Percentiles rank a stretch among this genome's conserved stretches.
phyloP scores from a whole-genome alignment of 2,888 invertebrate genomes.

The Eulithis testata region DNA sequence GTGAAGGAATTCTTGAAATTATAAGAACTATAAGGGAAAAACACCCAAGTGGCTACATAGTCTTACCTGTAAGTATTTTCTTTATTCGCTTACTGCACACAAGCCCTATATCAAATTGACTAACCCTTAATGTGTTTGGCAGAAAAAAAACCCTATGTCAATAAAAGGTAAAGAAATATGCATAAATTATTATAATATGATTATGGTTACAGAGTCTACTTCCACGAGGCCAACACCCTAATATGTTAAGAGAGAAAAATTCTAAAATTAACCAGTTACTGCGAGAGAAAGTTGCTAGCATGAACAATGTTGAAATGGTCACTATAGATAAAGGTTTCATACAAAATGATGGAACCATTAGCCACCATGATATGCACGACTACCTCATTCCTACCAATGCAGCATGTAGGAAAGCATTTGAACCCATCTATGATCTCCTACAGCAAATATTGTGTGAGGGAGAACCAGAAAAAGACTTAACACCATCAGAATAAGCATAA shows the following conservation, averaged over 20 bases:
- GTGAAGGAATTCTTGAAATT: conserved; percentile 92
- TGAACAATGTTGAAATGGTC: conserved; percentile 91
- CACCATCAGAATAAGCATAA: conserved; percentile 86
- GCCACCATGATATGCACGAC: conserved; percentile 96
- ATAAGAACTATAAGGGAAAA: conserved; percentile 89
- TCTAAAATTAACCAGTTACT: conserved; percentile 89
- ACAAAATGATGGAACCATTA: conserved; percentile 91
- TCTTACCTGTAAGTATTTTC: conserved; percentile 88
- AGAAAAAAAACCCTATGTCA: too few species aligned
- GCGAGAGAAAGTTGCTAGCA: conserved; percentile 85
- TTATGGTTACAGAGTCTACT: conserved; percentile 89
- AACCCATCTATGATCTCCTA: conserved; percentile 92
- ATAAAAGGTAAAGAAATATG: too few species aligned
- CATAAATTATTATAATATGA: too few species aligned
- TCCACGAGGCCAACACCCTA: conserved; percentile 94
- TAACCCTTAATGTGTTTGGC: too few species aligned
- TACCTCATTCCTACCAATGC: conserved; percentile 94
- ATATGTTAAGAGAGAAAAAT: conserved; percentile 91
- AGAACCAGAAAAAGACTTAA: conserved; percentile 89
- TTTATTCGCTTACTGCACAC: not conserved
- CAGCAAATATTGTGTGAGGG: conserved; percentile 91
- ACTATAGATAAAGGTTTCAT: conserved; percentile 91
- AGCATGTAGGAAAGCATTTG: conserved; percentile 94
- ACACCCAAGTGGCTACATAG: conserved; percentile 91
- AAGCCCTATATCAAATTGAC: too few species aligned